Conservation (phyloP, 1,140 invertebrate genomes). For the Acromyrmex charruanus region DNA sequence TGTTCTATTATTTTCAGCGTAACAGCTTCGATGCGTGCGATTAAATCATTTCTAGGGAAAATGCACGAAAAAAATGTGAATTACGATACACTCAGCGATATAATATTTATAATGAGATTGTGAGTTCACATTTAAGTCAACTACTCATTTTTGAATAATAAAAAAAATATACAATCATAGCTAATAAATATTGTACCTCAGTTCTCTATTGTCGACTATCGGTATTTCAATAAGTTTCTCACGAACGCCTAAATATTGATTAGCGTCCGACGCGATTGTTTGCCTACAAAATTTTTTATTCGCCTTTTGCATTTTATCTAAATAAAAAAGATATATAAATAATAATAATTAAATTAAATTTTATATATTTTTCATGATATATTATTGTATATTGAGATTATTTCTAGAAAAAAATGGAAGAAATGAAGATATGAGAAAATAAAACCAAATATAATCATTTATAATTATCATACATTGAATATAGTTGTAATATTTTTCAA, state of each 20-base stretch:
- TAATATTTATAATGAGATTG: no score
- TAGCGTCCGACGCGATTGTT: background rate
- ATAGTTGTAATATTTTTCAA: background rate
- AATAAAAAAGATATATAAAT: background rate
- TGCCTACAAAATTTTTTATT: background rate
- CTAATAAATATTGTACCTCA: conserved; percentile 39
- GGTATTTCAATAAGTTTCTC: conserved; percentile 61
- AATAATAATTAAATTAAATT: background rate
- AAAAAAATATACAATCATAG: background rate
- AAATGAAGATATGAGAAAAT: background rate
- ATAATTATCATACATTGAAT: background rate
- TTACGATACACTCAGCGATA: background rate
- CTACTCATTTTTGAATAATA: background rate
- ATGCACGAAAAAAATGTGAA: background rate
- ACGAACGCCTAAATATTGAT: background rate
- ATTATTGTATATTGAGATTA: background rate
- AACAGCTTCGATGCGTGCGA: conserved; percentile 73
- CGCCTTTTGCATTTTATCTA: conserved; percentile 13
- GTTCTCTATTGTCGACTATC: conserved; percentile 59
- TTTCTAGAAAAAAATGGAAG: background rate
- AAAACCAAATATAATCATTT: background rate
- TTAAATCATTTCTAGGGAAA: conserved; percentile 57
- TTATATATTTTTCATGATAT: background rate
- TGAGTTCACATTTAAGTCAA: background rate
- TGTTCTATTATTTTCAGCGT: conserved; percentile 58